Base-by-base conservation (phyloP, 2,113 vertebrate genomes). In the Corynorhinus townsendii region DNA sequence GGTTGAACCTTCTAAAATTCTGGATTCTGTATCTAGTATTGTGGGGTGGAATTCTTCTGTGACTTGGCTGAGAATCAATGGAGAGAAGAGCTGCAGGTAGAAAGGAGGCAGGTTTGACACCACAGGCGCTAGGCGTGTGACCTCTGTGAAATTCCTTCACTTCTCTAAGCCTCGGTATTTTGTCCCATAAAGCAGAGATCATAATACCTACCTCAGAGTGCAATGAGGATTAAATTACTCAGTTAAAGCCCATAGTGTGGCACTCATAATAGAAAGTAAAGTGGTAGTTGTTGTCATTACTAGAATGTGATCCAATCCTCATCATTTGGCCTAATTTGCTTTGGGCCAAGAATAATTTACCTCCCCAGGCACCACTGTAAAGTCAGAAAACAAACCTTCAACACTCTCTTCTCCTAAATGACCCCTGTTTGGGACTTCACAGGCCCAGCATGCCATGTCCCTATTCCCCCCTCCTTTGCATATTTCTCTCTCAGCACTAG, bases 1-100 rank as follows among this genome's bases (percentile, higher is more conserved):
- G 12, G 12, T 72, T 94, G 24, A 35, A 80, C 76, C 72, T 85
- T 90, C 90, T 17, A 76, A 87, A 77, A 20, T 30, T 85, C 52
- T n/a, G 73, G 64, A 92, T 59, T 71, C 64, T 82, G 9, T 38
- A 49, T 47, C n/a, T 62, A 40, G 72, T 77, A 28, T 68, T 71
- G 9, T 35, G 43, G 49, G 40, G 73, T 47, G 11, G 52, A 47
- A n/a, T 62, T 54, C 47, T 68, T 88, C 38, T 54, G 28, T 30
- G 12, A 17, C 33, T n/a, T 52, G 19, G 77, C 49, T 72, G 38
- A 64, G 52, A 88, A 35, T 33, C n/a, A 45, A 52, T n/a, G 45
- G 45, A 45, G 84, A 90, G 28, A 24, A 40, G 7, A 2, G n/a
- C 3, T 7, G 6, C 3, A 11, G n/a, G 38, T 3, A 3, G 22